Evolutionary conservation across 2,797 vertebrate genomes (phyloP).

Genomic region (Heliangelus exortis): DNA sequence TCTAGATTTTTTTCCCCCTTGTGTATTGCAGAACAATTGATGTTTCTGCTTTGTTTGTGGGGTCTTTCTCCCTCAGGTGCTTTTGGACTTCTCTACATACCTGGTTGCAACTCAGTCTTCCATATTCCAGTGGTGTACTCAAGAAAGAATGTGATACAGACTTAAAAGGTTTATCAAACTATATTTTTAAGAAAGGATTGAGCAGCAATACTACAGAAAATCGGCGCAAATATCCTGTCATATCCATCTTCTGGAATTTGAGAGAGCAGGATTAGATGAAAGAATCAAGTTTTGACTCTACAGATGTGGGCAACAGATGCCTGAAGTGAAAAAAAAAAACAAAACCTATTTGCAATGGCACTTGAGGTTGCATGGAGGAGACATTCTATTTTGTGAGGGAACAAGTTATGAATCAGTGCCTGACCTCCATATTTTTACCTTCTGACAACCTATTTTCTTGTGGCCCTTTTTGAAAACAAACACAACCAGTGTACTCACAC

Average conservation of each 20-base stretch:
- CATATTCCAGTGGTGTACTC: background rate
- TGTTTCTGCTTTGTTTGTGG: background rate
- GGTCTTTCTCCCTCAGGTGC: background rate
- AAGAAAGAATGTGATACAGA: background rate
- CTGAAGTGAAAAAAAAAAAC: background rate
- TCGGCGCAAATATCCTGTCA: conserved; percentile 20
- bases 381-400: background rate
- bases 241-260: background rate
- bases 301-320: background rate
- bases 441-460: background rate
- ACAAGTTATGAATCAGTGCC: background rate
- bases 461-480: background rate
- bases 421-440: background rate
- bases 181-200: background rate
- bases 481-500: background rate
- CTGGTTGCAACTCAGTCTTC: background rate
- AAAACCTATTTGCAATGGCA: background rate
- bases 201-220: background rate
- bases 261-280: background rate
- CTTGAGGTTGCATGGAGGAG: background rate
- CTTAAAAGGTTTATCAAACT: background rate
- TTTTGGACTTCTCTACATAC: background rate
- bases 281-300: background rate
- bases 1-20: background rate
- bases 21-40: background rate